Conservation (phyloP, 2,797 vertebrate species). For the Tamandua tetradactyla region DNA sequence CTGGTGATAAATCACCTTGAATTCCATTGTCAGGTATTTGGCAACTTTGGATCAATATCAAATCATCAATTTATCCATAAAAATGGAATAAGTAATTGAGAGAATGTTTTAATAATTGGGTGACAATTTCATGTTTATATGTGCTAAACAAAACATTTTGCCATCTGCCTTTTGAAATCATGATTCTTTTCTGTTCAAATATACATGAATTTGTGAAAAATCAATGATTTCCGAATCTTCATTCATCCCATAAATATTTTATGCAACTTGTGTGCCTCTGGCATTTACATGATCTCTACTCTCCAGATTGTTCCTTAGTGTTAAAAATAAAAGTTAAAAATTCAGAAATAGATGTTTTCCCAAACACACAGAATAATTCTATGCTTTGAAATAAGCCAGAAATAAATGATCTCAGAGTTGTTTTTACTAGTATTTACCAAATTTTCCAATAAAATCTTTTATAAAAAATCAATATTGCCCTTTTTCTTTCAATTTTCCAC, state of each 20-base stretch:
- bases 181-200: neutral
- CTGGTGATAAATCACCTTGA: neutral
- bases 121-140: neutral
- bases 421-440: neutral
- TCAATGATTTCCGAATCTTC: neutral
- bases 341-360: conserved; percentile 4
- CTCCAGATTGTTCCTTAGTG: neutral
- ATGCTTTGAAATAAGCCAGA: neutral
- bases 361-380: neutral
- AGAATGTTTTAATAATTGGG: neutral
- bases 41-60: neutral
- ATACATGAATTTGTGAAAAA: neutral
- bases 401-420: conserved; percentile 14
- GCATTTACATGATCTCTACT: neutral
- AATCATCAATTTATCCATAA: conserved; percentile 1
- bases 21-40: neutral
- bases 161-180: neutral
- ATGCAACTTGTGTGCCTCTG: neutral
- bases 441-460: neutral
- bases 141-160: neutral
- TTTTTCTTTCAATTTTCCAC: neutral
- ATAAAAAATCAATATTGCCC: neutral
- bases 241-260: neutral
- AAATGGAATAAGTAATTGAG: neutral
- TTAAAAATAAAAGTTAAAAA: conserved; percentile 2